phyloP scores from a whole-genome alignment of 2,113 vertebrate genomes.

The Toxostoma redivivum region DNA sequence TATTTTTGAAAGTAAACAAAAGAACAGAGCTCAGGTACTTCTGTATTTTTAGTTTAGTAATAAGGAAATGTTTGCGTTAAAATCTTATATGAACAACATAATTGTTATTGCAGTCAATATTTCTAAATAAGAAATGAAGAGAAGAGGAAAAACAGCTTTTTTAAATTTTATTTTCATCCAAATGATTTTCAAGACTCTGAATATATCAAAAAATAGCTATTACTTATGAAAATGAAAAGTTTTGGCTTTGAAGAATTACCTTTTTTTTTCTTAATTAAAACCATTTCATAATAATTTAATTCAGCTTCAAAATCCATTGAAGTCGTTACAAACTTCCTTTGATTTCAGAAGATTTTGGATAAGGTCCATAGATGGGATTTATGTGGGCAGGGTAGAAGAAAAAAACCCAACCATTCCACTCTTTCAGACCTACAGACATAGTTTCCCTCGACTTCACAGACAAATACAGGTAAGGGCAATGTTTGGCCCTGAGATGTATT shows the following conservation, averaged over 20 bases:
- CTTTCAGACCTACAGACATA: neutral
- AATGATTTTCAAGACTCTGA: neutral
- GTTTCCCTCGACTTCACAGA: neutral
- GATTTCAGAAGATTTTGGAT: slow-evolving; percentile 12
- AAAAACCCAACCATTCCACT: neutral
- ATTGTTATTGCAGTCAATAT: neutral
- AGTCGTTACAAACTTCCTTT: neutral
- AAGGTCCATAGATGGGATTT: neutral
- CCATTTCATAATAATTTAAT: neutral
- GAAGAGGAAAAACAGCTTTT: neutral
- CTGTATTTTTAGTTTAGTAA: neutral
- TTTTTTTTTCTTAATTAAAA: neutral
- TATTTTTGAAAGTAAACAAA: neutral
- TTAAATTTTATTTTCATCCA: neutral
- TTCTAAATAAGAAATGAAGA: neutral
- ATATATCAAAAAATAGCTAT: neutral
- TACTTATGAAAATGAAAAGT: neutral
- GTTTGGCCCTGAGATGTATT: neutral
- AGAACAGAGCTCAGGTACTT: neutral
- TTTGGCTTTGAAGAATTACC: neutral
- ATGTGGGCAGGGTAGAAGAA: neutral
- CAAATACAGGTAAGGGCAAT: neutral
- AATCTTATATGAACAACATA: neutral
- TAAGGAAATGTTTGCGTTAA: neutral
- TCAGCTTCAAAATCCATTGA: neutral